Conservation (phyloP, 2,113 vertebrate species). For the Lichenostomus cassidix region DNA sequence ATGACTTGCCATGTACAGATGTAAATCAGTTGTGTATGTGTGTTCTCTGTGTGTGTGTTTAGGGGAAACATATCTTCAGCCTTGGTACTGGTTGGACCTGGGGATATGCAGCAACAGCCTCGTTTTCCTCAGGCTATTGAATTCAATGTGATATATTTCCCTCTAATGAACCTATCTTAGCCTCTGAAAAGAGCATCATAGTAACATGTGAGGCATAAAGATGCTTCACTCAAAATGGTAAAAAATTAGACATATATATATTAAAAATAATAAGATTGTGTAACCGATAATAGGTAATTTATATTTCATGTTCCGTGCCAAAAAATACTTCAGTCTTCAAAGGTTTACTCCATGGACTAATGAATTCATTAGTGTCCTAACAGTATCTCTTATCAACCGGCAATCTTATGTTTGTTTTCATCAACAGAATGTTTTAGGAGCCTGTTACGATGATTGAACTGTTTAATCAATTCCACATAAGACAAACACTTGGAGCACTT, state of each 20-base stretch:
- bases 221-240: neutral
- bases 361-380: neutral
- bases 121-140: neutral
- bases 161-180: neutral
- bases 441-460: neutral
- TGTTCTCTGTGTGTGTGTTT: neutral
- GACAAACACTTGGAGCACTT: neutral
- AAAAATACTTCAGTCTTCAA: neutral
- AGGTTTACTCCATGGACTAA: neutral
- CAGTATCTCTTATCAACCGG: neutral
- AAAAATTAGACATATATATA: neutral
- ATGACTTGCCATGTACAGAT: neutral
- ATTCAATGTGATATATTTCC: neutral
- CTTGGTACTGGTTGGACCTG: neutral
- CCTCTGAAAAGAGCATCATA: neutral
- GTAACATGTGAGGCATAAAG: neutral
- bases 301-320: neutral
- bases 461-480: neutral
- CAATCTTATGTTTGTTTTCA: slow-evolving; percentile 3
- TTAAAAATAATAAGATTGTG: neutral
- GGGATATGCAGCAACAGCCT: neutral
- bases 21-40: fast-evolving
- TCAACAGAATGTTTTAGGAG: neutral
- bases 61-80: neutral
- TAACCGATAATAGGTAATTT: neutral